Evolutionary conservation across 2,113 vertebrate genomes (phyloP).

Genomic region (Mohoua ochrocephala): DNA sequence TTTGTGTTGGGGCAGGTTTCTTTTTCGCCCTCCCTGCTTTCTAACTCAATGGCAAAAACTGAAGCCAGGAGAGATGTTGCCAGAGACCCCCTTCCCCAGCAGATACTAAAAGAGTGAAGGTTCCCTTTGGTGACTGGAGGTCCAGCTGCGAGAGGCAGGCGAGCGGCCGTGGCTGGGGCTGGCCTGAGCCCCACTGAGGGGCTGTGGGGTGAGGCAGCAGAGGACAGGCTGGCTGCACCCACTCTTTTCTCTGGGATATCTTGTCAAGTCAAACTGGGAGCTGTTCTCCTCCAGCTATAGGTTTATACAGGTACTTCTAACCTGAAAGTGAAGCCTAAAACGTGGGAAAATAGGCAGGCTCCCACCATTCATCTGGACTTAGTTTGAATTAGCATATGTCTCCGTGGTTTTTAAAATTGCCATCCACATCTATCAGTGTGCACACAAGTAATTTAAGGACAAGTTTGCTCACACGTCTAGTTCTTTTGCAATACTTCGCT

Average conservation of each 20-base stretch:
- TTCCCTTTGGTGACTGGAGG: not conserved
- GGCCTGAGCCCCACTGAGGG: rapidly evolving
- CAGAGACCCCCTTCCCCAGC: not conserved
- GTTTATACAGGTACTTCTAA: not conserved
- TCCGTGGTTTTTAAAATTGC: not conserved
- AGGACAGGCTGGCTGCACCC: not conserved
- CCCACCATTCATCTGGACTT: not conserved
- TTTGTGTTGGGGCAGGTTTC: not conserved
- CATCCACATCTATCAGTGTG: not conserved
- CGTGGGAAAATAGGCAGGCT: not conserved
- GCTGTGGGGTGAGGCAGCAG: not conserved
- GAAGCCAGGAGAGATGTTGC: not conserved
- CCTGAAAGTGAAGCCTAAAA: not conserved
- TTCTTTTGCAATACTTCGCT: not conserved
- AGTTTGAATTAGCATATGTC: not conserved
- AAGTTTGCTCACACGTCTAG: not conserved
- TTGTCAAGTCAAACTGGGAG: not conserved
- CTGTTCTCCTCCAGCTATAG: not conserved
- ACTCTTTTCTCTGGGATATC: not conserved
- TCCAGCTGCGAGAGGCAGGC: not conserved
- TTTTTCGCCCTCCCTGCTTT: not conserved
- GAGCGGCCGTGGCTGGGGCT: not conserved
- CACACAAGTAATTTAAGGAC: not conserved
- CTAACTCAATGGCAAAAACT: not conserved
- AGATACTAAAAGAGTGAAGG: not conserved